Evolutionary conservation across 2,797 vertebrate genomes (phyloP), one percentile per base, ranked within the genome.

Genomic region (Pachyuromys duprasi): DNA sequence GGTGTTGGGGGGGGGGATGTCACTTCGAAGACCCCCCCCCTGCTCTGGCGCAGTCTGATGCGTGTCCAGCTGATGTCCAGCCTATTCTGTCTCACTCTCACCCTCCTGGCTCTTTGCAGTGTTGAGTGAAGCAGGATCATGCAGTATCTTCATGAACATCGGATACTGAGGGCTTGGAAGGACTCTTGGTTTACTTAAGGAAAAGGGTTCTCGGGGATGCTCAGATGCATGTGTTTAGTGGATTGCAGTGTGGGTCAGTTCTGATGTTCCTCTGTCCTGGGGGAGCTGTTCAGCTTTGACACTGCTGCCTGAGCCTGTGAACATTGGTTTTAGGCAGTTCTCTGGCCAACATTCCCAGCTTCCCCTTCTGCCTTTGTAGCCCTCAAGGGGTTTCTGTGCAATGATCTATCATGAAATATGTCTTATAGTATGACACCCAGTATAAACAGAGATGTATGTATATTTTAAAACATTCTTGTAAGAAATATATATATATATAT

Each of bases 81-180:
- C 28, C n/a, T 4, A 0, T 57, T 45, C 4, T 3, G 9, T 42
- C 42, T 75, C 28, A 0, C 0, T 26, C 1, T 63, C 4, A 0
- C 31, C 28, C 12, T 11, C 67, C 22, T 82, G 42, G 28, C 20
- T 39, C 42, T 80, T 55, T 39, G 4, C 63, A 24, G 42, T 80
- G 75, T 49, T 65, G 49, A 86, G 42, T 24, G 63, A 49, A n/a
- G 60, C 42, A 24, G 63, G 6, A 11, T 63, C 36, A 7, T 45
- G 28, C 28, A 82, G 24, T 80, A 42, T 36, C 55, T 74, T 0
- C 1, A 0, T 69, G 65, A 45, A 24, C 63, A 22, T 84, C 70
- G 63, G 83, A 53, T 18, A 57, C 1, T 4, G 79, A 70, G 60
- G n/a, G 5, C 26, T 93, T 15, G 22, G 36, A 45, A 86, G 75